Conservation (phyloP, 92 coral and sea anemone genomes). For the Plumapathes pennacea region DNA sequence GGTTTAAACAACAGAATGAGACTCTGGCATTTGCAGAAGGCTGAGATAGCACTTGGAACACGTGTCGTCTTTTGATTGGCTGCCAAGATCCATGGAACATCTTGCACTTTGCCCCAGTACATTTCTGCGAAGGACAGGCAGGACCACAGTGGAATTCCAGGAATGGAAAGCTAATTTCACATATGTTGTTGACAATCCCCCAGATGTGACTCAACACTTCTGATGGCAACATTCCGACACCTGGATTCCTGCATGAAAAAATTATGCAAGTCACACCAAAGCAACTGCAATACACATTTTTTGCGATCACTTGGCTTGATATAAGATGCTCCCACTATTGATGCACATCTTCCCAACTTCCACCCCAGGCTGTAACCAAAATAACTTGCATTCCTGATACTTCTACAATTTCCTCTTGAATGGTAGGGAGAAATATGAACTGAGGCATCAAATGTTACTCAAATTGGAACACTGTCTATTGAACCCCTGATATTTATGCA, state of each 20-base stretch:
- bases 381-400: too few species aligned
- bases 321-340: too few species aligned
- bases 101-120: constrained; percentile 39
- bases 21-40: constrained; percentile 5
- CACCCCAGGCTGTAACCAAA: too few species aligned
- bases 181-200: constrained; percentile 47
- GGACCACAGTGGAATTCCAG: constrained; percentile 63
- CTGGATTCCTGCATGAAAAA: background rate
- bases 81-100: constrained; percentile 5
- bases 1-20: constrained; percentile 33
- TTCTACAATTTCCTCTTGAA: too few species aligned
- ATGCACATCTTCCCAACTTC: too few species aligned
- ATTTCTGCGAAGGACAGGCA: constrained; percentile 37
- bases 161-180: constrained; percentile 33
- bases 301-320: too few species aligned
- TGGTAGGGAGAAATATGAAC: too few species aligned
- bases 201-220: constrained; percentile 38
- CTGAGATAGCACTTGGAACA: constrained; percentile 41
- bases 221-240: constrained; percentile 15
- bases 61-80: constrained; percentile 28
- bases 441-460: too few species aligned
- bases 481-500: too few species aligned
- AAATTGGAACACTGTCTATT: too few species aligned
- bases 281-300: too few species aligned
- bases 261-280: too few species aligned